phyloP scores from a whole-genome alignment of 2,113 vertebrate genomes.

The Pangasianodon gigas region DNA sequence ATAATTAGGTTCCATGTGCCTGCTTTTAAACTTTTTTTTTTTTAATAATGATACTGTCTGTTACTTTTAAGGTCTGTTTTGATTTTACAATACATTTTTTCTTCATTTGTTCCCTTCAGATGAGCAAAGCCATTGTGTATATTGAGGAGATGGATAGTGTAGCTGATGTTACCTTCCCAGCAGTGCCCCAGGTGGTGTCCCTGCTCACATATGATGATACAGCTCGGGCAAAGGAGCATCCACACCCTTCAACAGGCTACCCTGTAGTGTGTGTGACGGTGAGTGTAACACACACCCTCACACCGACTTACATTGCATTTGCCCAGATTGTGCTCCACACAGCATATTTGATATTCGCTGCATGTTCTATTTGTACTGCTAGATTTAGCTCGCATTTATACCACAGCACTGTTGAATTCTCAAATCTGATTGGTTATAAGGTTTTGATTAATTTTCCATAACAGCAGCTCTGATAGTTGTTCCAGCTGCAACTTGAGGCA shows the following conservation, averaged over 20 bases:
- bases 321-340: background rate
- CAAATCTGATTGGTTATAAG: background rate
- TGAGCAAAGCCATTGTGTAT: slow-evolving; percentile 81
- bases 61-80: background rate
- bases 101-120: slow-evolving; percentile 61
- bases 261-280: slow-evolving; percentile 85
- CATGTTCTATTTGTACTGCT: background rate
- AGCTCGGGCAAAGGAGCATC: slow-evolving; percentile 63
- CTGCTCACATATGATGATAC: slow-evolving; percentile 80
- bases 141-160: slow-evolving; percentile 84
- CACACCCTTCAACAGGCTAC: slow-evolving; percentile 75
- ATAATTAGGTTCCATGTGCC: background rate
- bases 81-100: background rate
- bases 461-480: background rate
- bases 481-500: background rate
- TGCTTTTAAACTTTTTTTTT: background rate
- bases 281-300: slow-evolving; percentile 7
- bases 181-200: slow-evolving; percentile 80
- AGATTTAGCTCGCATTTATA: background rate
- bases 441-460: background rate
- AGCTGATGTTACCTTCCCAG: slow-evolving; percentile 85
- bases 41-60: background rate
- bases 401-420: background rate
- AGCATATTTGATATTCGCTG: background rate
- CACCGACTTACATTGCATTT: background rate